Evolutionary conservation across 2,888 invertebrate genomes (phyloP), one percentile per base, ranked within the genome.

Genomic region (Leptinotarsa rubiginosa): DNA sequence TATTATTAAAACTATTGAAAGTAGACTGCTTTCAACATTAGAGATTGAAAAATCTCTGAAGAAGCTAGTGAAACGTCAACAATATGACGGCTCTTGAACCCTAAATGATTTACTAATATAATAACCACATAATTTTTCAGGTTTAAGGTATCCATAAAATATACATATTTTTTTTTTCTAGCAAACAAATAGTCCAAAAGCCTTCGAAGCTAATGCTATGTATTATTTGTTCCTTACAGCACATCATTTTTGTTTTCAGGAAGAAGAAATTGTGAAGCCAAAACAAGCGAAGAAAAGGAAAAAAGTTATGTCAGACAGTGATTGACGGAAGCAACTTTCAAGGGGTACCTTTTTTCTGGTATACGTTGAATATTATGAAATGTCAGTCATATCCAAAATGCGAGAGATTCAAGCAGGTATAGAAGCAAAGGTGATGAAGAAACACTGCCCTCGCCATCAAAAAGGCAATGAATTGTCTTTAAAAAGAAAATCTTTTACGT

Each of bases 291-390:
- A 97, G 88, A 95, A 96, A 87, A 91, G 97, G 88, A 96, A 96
- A 93, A 95, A 95, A 90, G 93, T 95, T 74, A 93, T 95, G 87
- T 96, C 95, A 80, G 97, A 97, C 89, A 97, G 96, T 89, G 97
- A 97, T 92, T 97, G 94, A 96, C 93, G 87, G 87, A 87, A 78
- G 62, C 74, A 79, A 76, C 64, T 70, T 47, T 41, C 69, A 31
- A 68, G 31, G 70, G 72, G 70, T 69, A 76, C 74, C 74, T 73
- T 65, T 65, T 31, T 59, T 3, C 54, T 65, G 74, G 75, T 75
- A 76, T 67, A 62, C 66, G 72, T 72, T 70, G 75, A 78, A 62
- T 67, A 64, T 72, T 78, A 74, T 13, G 67, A 49, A 31, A 50
- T 50, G 67, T 67, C 73, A 73, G 74, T 78, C 81, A 81, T 81